A percentile compares a stretch with the other conserved stretches of the same genome.
phyloP scores from a whole-genome alignment of 2,113 vertebrate genomes.

The Xiphophorus maculatus region DNA sequence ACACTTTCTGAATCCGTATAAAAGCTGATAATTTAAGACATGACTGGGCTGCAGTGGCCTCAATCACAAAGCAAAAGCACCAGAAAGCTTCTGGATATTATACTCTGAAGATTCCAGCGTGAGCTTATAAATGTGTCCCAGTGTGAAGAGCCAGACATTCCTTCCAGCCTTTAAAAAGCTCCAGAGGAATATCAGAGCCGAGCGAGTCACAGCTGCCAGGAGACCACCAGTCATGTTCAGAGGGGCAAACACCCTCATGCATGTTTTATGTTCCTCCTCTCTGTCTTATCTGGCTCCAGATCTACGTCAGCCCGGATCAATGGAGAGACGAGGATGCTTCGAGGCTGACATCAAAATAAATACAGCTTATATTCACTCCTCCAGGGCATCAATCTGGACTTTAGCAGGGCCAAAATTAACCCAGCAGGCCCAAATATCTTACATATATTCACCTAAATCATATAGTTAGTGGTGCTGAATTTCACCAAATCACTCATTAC shows the following conservation, averaged over 20 bases:
- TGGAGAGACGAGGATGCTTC: background rate
- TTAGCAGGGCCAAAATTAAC: background rate
- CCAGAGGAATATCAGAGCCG: constrained; percentile 49
- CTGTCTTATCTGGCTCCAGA: background rate
- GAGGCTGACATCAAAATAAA: background rate
- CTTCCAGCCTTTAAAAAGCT: constrained; percentile 68
- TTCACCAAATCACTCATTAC: no score
- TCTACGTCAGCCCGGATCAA: background rate
- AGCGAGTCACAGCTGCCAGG: constrained; percentile 63
- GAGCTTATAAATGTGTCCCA: constrained; percentile 53
- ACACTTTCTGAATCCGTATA: background rate
- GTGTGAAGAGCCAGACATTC: constrained; percentile 55
- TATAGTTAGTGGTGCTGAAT: background rate
- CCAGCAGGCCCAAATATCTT: background rate
- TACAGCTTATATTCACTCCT: background rate
- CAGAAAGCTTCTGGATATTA: background rate
- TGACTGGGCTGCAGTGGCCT: background rate
- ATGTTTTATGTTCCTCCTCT: background rate
- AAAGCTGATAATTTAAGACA: background rate
- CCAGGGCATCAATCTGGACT: background rate
- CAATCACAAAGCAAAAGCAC: background rate
- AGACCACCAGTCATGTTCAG: constrained; percentile 45
- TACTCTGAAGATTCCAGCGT: constrained; percentile 20
- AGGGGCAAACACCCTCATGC: background rate
- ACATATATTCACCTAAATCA: background rate